phyloP scores from a whole-genome alignment of 2,888 invertebrate species.

The Chaitophorus viminalis region DNA sequence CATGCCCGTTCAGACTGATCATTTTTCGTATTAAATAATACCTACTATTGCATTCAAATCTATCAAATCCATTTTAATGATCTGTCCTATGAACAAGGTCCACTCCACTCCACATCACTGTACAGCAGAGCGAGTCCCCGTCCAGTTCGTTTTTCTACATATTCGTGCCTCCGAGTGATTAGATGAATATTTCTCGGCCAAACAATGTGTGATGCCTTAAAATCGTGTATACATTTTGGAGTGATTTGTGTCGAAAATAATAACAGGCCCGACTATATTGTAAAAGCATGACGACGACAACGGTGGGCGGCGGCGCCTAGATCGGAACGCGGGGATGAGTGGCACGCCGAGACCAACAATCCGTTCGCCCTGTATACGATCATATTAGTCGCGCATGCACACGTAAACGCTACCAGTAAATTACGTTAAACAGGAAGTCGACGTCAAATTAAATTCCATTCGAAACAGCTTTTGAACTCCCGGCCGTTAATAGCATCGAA shows the following conservation, averaged over 20 bases:
- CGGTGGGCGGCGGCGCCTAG: not conserved
- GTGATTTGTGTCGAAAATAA: no score
- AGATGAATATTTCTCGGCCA: not conserved
- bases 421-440: slow-evolving; percentile 55
- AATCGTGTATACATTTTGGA: not conserved
- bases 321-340: not conserved
- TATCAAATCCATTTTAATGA: no score
- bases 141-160: no score
- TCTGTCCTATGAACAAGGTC: no score
- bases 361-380: not conserved
- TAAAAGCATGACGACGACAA: not conserved
- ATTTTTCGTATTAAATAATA: no score
- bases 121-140: no score
- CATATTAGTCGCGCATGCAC: not conserved
- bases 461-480: slow-evolving; percentile 50
- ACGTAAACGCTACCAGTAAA: no score
- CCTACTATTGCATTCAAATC: no score
- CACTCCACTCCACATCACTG: no score
- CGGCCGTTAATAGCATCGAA: slow-evolving; percentile 34
- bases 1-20: no score
- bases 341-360: not conserved
- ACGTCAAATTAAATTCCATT: slow-evolving; percentile 53
- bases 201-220: not conserved
- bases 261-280: not conserved
- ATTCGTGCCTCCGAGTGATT: not conserved